A percentile compares a stretch with the other conserved stretches of the same genome.
Evolutionary conservation across 2,113 vertebrate genomes (phyloP).

Genomic region (Cheilinus undulatus): DNA sequence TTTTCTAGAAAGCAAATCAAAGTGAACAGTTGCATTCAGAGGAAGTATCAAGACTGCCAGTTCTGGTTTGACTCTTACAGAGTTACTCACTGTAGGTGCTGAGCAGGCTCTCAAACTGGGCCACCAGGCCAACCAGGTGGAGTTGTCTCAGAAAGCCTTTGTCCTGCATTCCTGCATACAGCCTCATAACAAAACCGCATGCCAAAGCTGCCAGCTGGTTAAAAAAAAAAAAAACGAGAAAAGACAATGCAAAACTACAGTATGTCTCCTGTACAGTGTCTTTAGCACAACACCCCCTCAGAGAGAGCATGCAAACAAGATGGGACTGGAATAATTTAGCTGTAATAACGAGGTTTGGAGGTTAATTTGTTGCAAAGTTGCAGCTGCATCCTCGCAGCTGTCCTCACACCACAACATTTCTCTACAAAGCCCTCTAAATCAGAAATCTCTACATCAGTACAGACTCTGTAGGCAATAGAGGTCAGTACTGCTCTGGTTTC

Average conservation of each 20-base stretch:
- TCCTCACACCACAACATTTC: not conserved
- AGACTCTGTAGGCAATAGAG: too few relatives aligned
- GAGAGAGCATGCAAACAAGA: not conserved
- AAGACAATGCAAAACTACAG: not conserved
- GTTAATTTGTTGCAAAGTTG: not conserved
- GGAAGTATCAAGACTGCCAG: not conserved
- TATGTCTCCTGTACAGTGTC: not conserved
- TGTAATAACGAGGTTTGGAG: not conserved
- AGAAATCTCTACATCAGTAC: too few relatives aligned
- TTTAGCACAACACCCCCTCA: not conserved
- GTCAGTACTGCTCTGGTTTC: too few relatives aligned
- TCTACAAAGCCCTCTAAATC: too few relatives aligned
- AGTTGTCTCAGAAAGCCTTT: slow-evolving; percentile 93
- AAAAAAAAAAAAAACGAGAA: not conserved
- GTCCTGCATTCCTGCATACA: slow-evolving; percentile 92
- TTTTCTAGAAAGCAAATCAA: not conserved
- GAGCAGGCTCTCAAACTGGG: slow-evolving; percentile 97
- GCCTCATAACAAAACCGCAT: slow-evolving; percentile 94
- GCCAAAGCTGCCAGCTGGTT: slow-evolving; percentile 91
- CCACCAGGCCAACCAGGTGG: slow-evolving; percentile 91
- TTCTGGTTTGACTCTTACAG: not conserved
- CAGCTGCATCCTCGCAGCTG: not conserved
- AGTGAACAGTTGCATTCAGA: not conserved
- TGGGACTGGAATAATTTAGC: not conserved
- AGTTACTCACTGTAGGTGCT: slow-evolving; percentile 95